Evolutionary conservation across 1,140 invertebrate species (phyloP).

Genomic region (Cecropterus lyciades): DNA sequence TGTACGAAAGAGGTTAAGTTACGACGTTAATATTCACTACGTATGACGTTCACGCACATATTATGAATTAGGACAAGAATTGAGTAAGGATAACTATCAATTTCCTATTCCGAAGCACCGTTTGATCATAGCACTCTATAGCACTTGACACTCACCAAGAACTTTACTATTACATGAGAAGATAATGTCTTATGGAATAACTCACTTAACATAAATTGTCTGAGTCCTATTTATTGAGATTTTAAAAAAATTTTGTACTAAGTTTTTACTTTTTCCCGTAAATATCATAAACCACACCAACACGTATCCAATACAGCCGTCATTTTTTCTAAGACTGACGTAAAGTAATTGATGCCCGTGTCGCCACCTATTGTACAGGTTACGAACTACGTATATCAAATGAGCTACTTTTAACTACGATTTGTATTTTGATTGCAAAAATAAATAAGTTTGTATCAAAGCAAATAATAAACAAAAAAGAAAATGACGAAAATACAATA

Average conservation of each 20-base stretch:
- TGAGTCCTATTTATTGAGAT: conserved; percentile 53
- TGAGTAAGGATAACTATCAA: conserved; percentile 58
- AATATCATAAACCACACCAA: conserved; percentile 86
- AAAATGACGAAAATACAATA: conserved; percentile 11
- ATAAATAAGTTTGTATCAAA: conserved; percentile 7
- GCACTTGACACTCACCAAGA: conserved; percentile 75
- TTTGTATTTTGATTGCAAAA: conserved; percentile 2
- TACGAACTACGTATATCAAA: conserved; percentile 76
- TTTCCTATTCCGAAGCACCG: conserved; percentile 71
- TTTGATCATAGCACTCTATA: conserved; percentile 65
- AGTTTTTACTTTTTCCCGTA: conserved; percentile 79
- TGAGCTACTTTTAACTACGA: conserved; percentile 55
- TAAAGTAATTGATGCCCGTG: conserved; percentile 54
- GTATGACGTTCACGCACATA: conserved; percentile 15
- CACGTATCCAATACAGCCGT: conserved; percentile 85
- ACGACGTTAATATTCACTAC: conserved; percentile 12
- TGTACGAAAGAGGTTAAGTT: conserved; percentile 3
- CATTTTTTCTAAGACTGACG: conserved; percentile 85
- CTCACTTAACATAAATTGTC: conserved; percentile 70
- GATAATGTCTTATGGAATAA: conserved; percentile 57
- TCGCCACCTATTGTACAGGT: conserved; percentile 71
- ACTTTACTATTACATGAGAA: conserved; percentile 78
- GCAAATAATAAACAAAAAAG: conserved; percentile 20
- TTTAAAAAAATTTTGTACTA: conserved; percentile 66
- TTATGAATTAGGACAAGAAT: conserved; percentile 46